Conservation (phyloP, 2,888 invertebrate genomes). For the Dasysyrphus tricinctus region DNA sequence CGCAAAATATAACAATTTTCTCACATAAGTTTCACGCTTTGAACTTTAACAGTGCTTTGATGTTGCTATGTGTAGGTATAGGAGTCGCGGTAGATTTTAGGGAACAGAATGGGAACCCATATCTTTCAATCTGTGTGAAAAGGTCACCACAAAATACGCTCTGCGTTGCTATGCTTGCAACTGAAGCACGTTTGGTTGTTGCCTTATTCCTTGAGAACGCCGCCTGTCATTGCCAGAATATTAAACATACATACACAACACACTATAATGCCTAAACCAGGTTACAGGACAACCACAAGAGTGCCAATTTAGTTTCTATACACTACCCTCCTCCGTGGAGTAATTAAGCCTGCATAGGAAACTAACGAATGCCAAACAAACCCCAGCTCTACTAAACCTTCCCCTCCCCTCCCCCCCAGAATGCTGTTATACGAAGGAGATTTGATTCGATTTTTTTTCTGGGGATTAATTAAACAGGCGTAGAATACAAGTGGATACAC, state of each 20-base stretch:
- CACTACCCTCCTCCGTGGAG: conserved; percentile 54
- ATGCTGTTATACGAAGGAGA: not conserved
- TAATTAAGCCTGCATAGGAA: conserved; percentile 60
- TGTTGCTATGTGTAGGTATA: not conserved
- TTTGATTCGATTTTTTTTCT: conserved; percentile 27
- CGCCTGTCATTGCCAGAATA: conserved; percentile 59
- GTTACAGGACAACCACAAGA: conserved; percentile 27
- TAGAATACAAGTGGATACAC: conserved; percentile 20
- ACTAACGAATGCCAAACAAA: conserved; percentile 37
- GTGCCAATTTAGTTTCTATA: conserved; percentile 51
- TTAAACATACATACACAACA: conserved; percentile 10
- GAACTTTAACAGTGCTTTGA: conserved; percentile 3
- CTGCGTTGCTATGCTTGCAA: not conserved
- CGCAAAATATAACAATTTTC: conserved; percentile 73
- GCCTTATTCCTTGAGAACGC: conserved; percentile 46
- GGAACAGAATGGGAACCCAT: not conserved
- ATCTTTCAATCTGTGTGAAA: conserved; percentile 31
- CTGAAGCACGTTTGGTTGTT: conserved; percentile 3
- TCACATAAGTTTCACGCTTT: conserved; percentile 56
- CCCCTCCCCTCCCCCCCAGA: not conserved
- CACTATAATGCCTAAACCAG: not conserved
- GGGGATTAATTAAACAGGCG: conserved; percentile 31
- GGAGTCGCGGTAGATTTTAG: not conserved
- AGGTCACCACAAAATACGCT: not conserved
- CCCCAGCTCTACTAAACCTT: not conserved